Base-by-base conservation (phyloP, 2,113 vertebrate species). In the Pachyramphus minor region DNA sequence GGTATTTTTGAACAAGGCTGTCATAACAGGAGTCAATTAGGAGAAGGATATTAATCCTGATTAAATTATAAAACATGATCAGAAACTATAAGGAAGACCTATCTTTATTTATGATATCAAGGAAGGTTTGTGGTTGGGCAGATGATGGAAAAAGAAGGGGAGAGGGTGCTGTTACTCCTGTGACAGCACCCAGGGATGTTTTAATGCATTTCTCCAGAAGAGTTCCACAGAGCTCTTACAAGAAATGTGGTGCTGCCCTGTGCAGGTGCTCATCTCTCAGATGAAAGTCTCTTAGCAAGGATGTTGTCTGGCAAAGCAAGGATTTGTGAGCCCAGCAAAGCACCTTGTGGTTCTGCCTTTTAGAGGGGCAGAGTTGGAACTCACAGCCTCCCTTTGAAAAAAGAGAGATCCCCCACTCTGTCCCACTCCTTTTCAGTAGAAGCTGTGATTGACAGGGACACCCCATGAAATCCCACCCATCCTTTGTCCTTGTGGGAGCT, bases 401-500 rank as follows among this genome's bases (percentile, higher is more conserved):
- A 64, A 82, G 23, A 64, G 17, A 77, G 3, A 37, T 33, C 55
- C 9, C 9, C 2, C 3, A 8, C 28, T 31, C 31, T 30, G n/a
- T 11, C 42, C 16, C 11, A 1, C 10, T 69, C 33, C 16, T 55
- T 89, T 84, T 47, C 59, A 60, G 35, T 23, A 35, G 25, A 64
- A 66, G 41, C 20, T 82, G 27, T 1, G 5, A 71, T 37, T 44
- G 50, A 20, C 0, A 1, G 31, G 33, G 15, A 23, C 8, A 8
- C 5, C 11, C 9, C 0, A 0, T 84, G 88, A 41, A 0, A 0
- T 41, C 19, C 31, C 21, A 24, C 10, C 30, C 16, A 13, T 60
- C 39, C 30, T 84, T 33, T 68, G 49, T 11, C 27, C 27, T 23
- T 56, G 12, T 72, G 63, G 33, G 50, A 73, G 22, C 41, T 59